Percentiles rank a stretch among this genome's conserved stretches.
Evolutionary conservation across 2,888 invertebrate genomes (phyloP).

Genomic region (Diarsia rubi): DNA sequence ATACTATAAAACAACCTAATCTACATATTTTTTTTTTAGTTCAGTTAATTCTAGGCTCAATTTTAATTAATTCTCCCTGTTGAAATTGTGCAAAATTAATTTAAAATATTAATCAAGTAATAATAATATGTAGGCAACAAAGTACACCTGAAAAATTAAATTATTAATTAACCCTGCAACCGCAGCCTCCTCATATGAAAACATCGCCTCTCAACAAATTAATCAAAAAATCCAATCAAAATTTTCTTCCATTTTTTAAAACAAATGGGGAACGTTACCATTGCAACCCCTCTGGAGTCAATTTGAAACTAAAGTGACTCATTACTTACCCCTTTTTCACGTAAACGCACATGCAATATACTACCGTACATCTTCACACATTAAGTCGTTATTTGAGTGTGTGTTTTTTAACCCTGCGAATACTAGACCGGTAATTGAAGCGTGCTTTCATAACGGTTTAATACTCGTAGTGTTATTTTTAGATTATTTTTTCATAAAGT

Average conservation of each 20-base stretch:
- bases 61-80: neutral
- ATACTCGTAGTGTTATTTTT: conserved; percentile 69
- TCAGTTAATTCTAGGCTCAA: neutral
- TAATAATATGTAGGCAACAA: conserved; percentile 1
- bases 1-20: neutral
- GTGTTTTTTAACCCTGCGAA: conserved; percentile 27
- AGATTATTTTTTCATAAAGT: conserved; percentile 64
- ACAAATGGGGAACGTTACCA: conserved; percentile 71
- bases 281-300: conserved; percentile 65
- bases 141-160: conserved; percentile 29
- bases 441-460: conserved; percentile 71
- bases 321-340: conserved; percentile 72
- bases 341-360: conserved; percentile 30
- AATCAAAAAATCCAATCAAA: conserved; percentile 80
- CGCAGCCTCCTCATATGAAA: conserved; percentile 36
- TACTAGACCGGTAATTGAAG: conserved; percentile 58
- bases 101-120: conserved; percentile 15
- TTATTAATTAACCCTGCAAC: conserved; percentile 41
- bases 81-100: neutral
- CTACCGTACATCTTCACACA: conserved; percentile 10
- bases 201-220: conserved; percentile 73
- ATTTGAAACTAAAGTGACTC: conserved; percentile 77
- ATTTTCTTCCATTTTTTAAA: conserved; percentile 78
- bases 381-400: conserved; percentile 40
- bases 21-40: neutral